Evolutionary conservation across 2,888 invertebrate genomes (phyloP), one percentile per base, ranked within the genome.

Genomic region (Agelastica alni): DNA sequence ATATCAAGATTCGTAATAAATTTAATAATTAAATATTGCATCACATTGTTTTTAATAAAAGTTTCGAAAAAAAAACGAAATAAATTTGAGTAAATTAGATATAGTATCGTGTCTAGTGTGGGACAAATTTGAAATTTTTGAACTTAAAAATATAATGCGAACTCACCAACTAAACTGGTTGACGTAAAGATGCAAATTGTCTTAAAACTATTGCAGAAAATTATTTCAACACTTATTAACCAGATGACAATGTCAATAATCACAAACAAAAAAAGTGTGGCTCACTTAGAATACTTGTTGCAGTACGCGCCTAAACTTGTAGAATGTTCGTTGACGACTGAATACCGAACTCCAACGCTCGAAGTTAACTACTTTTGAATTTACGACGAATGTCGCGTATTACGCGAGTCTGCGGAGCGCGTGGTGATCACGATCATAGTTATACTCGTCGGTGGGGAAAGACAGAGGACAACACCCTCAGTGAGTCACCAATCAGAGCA

Each of bases 381-480:
- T n/a, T n/a, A n/a, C n/a, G 54, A 53, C 47, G 45, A 37, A 56
- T 51, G 52, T 18, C 20, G 31, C 51, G 53, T 56, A 56, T 58
- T 59, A 58, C 58, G 59, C 58, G 59, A 53, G 28, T 18, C 34
- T 3, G 17, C 46, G 16, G 36, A 44, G 49, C 52, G 59, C 51
- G 47, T 39, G 58, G 49, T 47, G 53, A 53, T 64, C 63, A 60
- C 60, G 59, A 64, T 60, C 59, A 51, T 30, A 59, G 41, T n/a
- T n/a, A n/a, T n/a, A n/a, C n/a, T 58, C 60, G 41, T 31, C 60
- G 67, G 69, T 65, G 69, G 70, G 70, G 71, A 67, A 70, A 64
- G 69, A 66, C 69, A 69, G 77, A 78, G 77, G 77, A 77, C 77
- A 77, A 78, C 78, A 78, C 78, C 78, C 78, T 77, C 77, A 67